Base-by-base conservation (phyloP, 2,888 invertebrate genomes). In the Masnerella sp. region DNA sequence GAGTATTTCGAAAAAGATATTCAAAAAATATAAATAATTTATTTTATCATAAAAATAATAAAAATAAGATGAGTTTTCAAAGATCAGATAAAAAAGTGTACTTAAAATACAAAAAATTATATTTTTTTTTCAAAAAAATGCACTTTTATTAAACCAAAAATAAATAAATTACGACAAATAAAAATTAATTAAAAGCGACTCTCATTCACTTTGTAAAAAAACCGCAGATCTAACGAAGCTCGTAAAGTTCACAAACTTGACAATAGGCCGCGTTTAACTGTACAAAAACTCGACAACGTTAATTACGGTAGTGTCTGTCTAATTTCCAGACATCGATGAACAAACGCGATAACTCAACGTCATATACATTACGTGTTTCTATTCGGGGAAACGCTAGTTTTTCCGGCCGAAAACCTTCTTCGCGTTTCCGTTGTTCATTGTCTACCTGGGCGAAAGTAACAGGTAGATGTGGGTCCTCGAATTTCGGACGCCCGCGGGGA, bases 271-370 rank as follows among this genome's bases (percentile, higher is more conserved):
- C 51, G 40, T 59, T 69, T 69, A 69, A 69, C 52, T 54, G 52
- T 61, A 61, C 49, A 59, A 51, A 59, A 51, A 34, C 11, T 43
- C 47, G 49, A 22, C 17, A 8, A 34, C 12, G 43, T 59, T 59
- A 68, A 59, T 59, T 59, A 52, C 45, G 17, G 14, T 11, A 5
- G 22, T n/a, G 9, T 5, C 12, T 0, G 15, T 25, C 12, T 34
- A 34, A 32, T n/a, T 56, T 17, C 17, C 30, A 18, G 45, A 15
- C 51, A 28, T 47, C 47, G 73, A 73, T 70, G 64, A 62, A 64
- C 67, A 73, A 72, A 70, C 67, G 62, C 67, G 75, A 76, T 73
- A 76, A 67, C 52, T 42, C 8, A 9, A 36, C 2, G 64, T 8
- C 64, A 64, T 51, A 59, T 68, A 54, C 65, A 75, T 45, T 68